Percentiles rank a stretch among this genome's conserved stretches.
Conservation (phyloP, 1,140 invertebrate species). For the Subanguina moxae region DNA sequence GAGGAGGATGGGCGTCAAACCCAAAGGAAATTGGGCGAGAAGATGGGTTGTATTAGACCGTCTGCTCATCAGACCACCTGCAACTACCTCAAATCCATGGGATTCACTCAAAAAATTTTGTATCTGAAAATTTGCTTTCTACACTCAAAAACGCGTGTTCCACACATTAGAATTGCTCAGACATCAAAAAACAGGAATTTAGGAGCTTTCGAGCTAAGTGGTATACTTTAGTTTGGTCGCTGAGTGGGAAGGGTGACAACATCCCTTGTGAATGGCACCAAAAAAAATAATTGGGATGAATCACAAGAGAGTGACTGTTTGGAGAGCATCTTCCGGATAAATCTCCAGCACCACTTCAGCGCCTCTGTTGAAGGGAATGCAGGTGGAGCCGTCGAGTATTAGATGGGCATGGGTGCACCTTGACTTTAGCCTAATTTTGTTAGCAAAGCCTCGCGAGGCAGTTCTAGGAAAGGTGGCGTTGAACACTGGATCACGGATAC, state of each 20-base stretch:
- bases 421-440: conserved; percentile 71
- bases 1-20: no score
- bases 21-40: no score
- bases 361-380: conserved; percentile 89
- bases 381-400: conserved; percentile 91
- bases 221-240: not conserved
- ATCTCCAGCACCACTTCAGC: conserved; percentile 78
- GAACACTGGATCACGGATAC: conserved; percentile 81
- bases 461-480: conserved; percentile 60
- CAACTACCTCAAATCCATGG: no score
- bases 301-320: conserved; percentile 65
- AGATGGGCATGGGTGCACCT: conserved; percentile 87
- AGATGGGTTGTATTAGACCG: no score
- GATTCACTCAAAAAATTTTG: no score
- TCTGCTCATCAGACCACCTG: no score
- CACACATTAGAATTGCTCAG: no score
- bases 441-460: conserved; percentile 63
- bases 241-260: not conserved
- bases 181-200: no score
- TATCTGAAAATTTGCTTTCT: no score
- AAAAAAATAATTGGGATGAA: conserved; percentile 1
- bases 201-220: not conserved
- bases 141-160: no score
- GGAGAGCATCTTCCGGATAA: conserved; percentile 77
- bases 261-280: conserved; percentile 8